Conservation (phyloP, 2,888 invertebrate genomes). For the Drosophila birchii region DNA sequence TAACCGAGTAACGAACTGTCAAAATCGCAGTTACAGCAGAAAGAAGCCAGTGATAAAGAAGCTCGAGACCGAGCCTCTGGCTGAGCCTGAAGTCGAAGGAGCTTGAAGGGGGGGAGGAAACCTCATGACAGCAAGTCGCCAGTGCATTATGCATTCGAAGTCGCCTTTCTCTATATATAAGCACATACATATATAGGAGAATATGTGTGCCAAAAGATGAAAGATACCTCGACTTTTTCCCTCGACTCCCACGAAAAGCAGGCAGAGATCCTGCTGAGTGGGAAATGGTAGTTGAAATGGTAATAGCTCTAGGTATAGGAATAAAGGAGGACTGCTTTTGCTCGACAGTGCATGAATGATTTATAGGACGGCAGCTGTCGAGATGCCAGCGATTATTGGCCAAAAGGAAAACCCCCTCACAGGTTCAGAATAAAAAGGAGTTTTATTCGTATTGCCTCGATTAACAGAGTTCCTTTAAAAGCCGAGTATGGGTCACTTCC, state of each 20-base stretch:
- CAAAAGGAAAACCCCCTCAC: constrained; percentile 19
- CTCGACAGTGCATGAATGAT: constrained; percentile 75
- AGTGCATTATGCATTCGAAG: constrained; percentile 63
- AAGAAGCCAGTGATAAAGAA: constrained; percentile 56
- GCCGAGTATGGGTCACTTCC: no score
- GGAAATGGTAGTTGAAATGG: constrained; percentile 27
- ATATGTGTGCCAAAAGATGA: constrained; percentile 54
- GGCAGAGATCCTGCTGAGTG: constrained; percentile 17
- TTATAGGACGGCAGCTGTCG: constrained; percentile 61
- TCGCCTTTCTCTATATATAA: constrained; percentile 4
- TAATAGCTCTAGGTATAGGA: constrained; percentile 18
- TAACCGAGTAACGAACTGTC: constrained; percentile 80
- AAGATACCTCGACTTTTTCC: constrained; percentile 55
- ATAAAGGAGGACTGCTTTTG: constrained; percentile 54
- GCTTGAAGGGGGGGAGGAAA: not conserved
- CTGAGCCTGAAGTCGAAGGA: constrained; percentile 13
- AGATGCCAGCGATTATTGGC: constrained; percentile 47
- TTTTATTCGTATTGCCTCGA: not conserved
- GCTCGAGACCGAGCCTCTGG: constrained; percentile 11
- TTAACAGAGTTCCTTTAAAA: constrained; percentile 1
- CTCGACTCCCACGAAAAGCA: constrained; percentile 10
- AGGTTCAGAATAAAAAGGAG: constrained; percentile 8
- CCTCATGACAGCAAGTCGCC: constrained; percentile 53
- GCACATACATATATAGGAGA: not conserved
- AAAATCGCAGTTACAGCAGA: constrained; percentile 67